Conservation (phyloP, 2,113 vertebrate genomes). For the Myotis yumanensis region DNA sequence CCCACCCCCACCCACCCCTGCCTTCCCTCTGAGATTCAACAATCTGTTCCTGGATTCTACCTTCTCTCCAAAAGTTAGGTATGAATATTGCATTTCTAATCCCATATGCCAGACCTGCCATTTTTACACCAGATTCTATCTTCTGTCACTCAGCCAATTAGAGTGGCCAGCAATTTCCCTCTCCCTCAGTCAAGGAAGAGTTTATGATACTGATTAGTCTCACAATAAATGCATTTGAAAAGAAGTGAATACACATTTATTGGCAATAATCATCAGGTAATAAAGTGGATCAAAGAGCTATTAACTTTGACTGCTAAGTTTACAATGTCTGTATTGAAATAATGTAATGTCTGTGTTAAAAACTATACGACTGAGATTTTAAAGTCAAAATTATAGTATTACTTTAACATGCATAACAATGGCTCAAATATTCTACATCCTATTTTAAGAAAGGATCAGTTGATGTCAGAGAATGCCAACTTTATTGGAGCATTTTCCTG, state of each 20-base stretch:
- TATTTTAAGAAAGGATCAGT: slow-evolving; percentile 79
- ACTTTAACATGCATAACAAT: neutral
- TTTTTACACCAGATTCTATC: neutral
- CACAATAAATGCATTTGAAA: neutral
- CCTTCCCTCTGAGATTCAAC: too few relatives aligned
- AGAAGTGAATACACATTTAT: neutral
- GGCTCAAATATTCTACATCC: neutral
- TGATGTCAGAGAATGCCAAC: slow-evolving; percentile 60
- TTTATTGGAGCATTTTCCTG: slow-evolving; percentile 67
- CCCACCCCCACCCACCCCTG: too few relatives aligned
- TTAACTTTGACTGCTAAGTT: slow-evolving; percentile 12
- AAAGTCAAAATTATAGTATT: slow-evolving; percentile 8
- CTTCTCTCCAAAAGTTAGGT: neutral
- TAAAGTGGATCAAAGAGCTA: neutral
- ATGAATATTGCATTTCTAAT: neutral
- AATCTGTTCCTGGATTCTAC: too few relatives aligned
- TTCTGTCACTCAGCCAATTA: neutral
- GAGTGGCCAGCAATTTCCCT: neutral
- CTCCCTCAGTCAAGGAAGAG: neutral
- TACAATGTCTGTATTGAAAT: neutral
- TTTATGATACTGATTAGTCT: neutral
- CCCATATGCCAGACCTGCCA: neutral
- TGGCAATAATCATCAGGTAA: neutral
- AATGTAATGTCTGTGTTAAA: neutral
- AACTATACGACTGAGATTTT: neutral